phyloP scores from a whole-genome alignment of 1,140 invertebrate species.

The Drosophila pachea region DNA sequence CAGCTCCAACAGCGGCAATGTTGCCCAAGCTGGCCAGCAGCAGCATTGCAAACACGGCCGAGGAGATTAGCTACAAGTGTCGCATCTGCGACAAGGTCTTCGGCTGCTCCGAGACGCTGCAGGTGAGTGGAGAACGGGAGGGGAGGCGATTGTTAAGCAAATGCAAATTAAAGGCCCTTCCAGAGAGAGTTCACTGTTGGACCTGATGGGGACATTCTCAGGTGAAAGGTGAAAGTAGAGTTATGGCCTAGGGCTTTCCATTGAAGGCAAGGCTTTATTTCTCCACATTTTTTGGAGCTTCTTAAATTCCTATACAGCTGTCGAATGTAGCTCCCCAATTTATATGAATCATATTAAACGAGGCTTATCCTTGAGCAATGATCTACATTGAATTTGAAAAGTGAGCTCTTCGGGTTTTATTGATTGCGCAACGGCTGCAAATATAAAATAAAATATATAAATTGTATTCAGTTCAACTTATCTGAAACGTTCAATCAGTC shows the following conservation, averaged over 20 bases:
- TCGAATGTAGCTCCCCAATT: too few relatives aligned
- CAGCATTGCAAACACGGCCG: slow-evolving; percentile 32
- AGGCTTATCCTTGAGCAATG: not conserved
- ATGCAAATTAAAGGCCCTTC: not conserved
- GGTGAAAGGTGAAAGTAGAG: too few relatives aligned
- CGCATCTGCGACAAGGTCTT: slow-evolving; percentile 77
- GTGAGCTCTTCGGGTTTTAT: not conserved
- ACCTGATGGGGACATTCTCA: too few relatives aligned
- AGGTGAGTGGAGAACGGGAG: slow-evolving; percentile 54
- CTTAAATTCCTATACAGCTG: too few relatives aligned
- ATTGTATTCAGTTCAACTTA: not conserved
- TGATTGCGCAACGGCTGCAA: slow-evolving; percentile 8
- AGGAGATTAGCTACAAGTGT: slow-evolving; percentile 76
- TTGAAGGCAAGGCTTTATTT: too few relatives aligned
- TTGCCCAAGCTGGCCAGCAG: slow-evolving; percentile 15
- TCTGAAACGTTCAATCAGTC: not conserved
- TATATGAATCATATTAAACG: too few relatives aligned
- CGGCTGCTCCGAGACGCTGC: slow-evolving; percentile 74
- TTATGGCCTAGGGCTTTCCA: too few relatives aligned
- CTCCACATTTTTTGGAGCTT: too few relatives aligned
- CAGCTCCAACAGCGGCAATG: slow-evolving; percentile 8
- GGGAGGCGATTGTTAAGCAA: too few relatives aligned
- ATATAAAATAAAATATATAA: slow-evolving; percentile 1
- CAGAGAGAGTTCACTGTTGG: too few relatives aligned
- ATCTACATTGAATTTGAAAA: not conserved